A percentile compares a stretch with the other conserved stretches of the same genome.
Evolutionary conservation across 2,888 invertebrate species (phyloP).

Genomic region (Xanthia togata): DNA sequence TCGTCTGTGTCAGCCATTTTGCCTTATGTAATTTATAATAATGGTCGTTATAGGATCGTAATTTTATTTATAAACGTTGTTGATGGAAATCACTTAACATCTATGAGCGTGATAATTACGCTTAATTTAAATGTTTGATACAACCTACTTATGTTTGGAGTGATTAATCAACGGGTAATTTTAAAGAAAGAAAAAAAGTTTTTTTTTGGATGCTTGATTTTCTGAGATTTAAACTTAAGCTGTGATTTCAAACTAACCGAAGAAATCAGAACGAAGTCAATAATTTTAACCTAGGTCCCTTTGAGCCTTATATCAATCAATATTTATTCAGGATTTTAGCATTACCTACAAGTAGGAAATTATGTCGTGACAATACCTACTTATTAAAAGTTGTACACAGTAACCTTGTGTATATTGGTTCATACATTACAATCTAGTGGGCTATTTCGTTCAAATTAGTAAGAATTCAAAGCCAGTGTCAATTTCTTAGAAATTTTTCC

Average conservation of each 20-base stretch:
- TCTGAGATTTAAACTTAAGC: neutral
- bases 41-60: conserved; percentile 11
- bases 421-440: neutral
- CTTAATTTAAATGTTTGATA: conserved; percentile 18
- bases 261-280: neutral
- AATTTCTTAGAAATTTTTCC: conserved; percentile 11
- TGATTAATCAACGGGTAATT: neutral
- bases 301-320: neutral
- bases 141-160: conserved; percentile 12
- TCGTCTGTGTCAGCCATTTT: conserved; percentile 56
- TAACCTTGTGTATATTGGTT: conserved; percentile 1
- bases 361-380: conserved; percentile 17
- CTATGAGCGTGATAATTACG: conserved; percentile 4
- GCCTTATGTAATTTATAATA: conserved; percentile 57
- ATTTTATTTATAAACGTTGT: conserved; percentile 17
- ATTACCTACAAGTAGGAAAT: conserved; percentile 5
- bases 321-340: neutral
- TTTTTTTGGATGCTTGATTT: neutral
- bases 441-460: too few relatives aligned
- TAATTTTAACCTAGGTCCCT: neutral
- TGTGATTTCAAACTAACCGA: neutral
- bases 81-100: conserved; percentile 22
- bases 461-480: conserved; percentile 8
- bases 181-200: neutral
- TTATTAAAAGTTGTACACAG: neutral